Conservation (phyloP, 1,140 invertebrate species). For the Musca domestica region DNA sequence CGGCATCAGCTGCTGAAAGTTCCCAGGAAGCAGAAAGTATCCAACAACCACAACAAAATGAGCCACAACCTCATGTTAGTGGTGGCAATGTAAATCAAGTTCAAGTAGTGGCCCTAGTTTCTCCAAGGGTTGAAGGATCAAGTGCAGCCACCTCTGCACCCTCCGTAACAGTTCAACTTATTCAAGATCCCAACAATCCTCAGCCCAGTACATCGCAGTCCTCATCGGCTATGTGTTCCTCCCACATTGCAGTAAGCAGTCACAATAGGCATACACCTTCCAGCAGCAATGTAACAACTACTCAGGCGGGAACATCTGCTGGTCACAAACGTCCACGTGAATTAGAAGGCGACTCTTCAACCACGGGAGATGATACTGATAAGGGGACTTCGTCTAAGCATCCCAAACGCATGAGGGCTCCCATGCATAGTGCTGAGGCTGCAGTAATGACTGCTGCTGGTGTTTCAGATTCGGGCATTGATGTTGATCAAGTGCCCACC, state of each 20-base stretch:
- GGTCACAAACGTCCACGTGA: conserved; percentile 61
- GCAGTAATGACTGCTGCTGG: conserved; percentile 39
- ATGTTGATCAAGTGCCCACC: conserved; percentile 76
- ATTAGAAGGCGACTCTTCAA: conserved; percentile 59
- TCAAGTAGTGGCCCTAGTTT: conserved; percentile 71
- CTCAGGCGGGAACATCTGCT: conserved; percentile 55
- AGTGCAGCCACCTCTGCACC: conserved; percentile 39
- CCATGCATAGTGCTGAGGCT: conserved; percentile 41
- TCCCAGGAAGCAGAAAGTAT: conserved; percentile 53
- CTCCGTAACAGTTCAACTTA: conserved; percentile 44
- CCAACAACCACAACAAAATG: conserved; percentile 45
- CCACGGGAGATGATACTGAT: conserved; percentile 56
- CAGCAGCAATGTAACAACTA: conserved; percentile 63
- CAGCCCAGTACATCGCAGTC: conserved; percentile 46
- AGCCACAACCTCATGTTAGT: conserved; percentile 49
- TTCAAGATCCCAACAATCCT: conserved; percentile 55
- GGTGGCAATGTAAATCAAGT: conserved; percentile 55
- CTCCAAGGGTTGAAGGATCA: conserved; percentile 66
- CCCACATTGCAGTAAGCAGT: conserved; percentile 52
- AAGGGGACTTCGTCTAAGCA: conserved; percentile 53
- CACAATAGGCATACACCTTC: conserved; percentile 59
- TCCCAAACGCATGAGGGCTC: conserved; percentile 51
- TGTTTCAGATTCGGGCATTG: conserved; percentile 59
- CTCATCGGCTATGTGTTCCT: conserved; percentile 45
- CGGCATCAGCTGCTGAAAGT: conserved; percentile 50